Evolutionary conservation across 2,113 vertebrate genomes (phyloP), one percentile per base, ranked within the genome.

Genomic region (Rattus rattus): DNA sequence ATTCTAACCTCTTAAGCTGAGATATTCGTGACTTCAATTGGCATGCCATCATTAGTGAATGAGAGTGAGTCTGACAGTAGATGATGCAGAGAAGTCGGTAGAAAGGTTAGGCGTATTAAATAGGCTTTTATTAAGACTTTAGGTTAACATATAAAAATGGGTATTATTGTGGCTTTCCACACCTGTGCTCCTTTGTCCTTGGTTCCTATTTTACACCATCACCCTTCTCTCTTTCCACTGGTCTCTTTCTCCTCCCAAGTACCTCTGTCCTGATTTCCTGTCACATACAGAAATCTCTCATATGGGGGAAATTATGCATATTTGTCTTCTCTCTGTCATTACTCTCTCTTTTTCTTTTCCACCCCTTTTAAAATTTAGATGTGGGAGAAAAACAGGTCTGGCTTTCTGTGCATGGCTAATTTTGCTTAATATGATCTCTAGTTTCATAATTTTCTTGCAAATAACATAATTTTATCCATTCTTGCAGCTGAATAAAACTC

Each of bases 1-100:
- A 96, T 6, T 6, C 59, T 93, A 39, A 81, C 70, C 1, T 92
- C 16, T 96, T 85, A 91, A 92, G 92, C 96, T 87, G 86, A 73
- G n/a, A 56, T 61, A 81, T 9, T 81, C 70, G 14, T 49, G 33
- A 47, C 47, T 70, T 95, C 88, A 97, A 49, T 90, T n/a, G 79
- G 52, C 43, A 8, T 94, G 4, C 26, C 33, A 69, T 96, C 11
- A 91, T 95, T 90, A 93, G 7, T 72, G 96, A 33, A 67, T 63
- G 75, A 81, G 11, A 79, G 88, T 63, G 81, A 95, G 26, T 92
- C 65, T 59, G 77, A 93, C 30, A 36, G 36, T 11, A 69, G 47
- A 36, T 12, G 12, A 20, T 24, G 30, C 30, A 52, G 85, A n/a
- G 63, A 12, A 86, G n/a, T 9, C 20, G 84, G 61, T 52, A 43